Conservation (phyloP, 2,113 vertebrate genomes). For the Thamnophis sirtalis region DNA sequence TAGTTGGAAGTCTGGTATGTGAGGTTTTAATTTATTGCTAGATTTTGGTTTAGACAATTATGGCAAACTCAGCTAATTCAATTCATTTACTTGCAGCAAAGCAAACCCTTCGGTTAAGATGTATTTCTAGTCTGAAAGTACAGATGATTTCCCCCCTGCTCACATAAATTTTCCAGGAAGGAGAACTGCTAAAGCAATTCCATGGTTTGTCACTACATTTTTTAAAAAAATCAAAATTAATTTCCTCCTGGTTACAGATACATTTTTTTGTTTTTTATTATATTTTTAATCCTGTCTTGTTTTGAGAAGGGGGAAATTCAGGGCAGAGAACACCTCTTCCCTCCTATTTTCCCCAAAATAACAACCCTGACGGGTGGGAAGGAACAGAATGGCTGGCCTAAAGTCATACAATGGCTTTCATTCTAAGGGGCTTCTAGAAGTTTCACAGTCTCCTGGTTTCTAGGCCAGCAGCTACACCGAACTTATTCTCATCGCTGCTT, state of each 20-base stretch:
- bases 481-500: background rate
- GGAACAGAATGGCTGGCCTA: background rate
- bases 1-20: background rate
- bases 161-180: background rate
- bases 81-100: background rate
- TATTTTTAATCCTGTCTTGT: background rate
- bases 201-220: background rate
- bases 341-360: background rate
- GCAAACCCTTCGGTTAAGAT: background rate
- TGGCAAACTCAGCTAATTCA: background rate
- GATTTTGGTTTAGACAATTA: background rate
- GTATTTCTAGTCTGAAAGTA: background rate
- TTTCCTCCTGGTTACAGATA: background rate
- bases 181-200: background rate
- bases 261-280: background rate
- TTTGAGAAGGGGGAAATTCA: background rate
- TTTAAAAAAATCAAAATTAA: background rate
- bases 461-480: background rate
- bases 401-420: background rate
- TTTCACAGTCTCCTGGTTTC: background rate
- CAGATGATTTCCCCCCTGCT: background rate
- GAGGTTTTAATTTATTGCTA: background rate
- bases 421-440: background rate
- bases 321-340: background rate
- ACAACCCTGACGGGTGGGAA: background rate